These are phyloP conservation scores for Cinclus mexicanus DNA, from an alignment of 2,113 vertebrate species.

Conservation along the genomic window DNA sequence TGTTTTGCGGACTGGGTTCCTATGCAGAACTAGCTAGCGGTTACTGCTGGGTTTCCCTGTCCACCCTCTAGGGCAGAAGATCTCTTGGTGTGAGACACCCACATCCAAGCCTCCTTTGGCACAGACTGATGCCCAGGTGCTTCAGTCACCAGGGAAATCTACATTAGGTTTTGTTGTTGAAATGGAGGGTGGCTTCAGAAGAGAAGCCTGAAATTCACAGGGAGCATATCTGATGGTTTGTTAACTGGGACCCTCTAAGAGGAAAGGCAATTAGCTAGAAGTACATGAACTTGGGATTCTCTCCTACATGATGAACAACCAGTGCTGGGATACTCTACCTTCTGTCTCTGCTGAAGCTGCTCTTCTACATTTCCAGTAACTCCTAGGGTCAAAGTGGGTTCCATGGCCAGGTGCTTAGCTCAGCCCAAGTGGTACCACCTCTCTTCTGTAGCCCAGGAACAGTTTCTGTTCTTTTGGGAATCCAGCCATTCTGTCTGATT, in stretches of 20 bases:
- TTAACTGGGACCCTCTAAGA: neutral
- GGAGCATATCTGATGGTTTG: neutral
- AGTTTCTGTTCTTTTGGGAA: neutral
- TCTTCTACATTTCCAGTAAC: neutral
- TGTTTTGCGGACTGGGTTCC: neutral
- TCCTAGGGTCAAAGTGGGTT: neutral
- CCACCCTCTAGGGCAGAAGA: neutral
- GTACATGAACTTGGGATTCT: neutral
- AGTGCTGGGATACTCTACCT: neutral
- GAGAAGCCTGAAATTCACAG: neutral
- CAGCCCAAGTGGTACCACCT: neutral
- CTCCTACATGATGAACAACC: neutral
- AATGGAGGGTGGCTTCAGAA: neutral
- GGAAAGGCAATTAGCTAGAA: neutral
- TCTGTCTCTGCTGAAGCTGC: neutral
- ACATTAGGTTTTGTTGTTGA: neutral
- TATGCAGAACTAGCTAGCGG: neutral
- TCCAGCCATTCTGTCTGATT: neutral
- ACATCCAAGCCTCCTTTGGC: neutral
- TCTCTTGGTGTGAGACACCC: neutral
- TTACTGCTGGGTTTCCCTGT: neutral
- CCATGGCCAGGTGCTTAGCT: neutral
- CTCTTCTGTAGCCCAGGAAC: neutral
- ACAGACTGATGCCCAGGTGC: neutral
- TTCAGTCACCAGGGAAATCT: neutral